Evolutionary conservation across 2,888 invertebrate genomes (phyloP).

Genomic region (Hydraecia micacea): DNA sequence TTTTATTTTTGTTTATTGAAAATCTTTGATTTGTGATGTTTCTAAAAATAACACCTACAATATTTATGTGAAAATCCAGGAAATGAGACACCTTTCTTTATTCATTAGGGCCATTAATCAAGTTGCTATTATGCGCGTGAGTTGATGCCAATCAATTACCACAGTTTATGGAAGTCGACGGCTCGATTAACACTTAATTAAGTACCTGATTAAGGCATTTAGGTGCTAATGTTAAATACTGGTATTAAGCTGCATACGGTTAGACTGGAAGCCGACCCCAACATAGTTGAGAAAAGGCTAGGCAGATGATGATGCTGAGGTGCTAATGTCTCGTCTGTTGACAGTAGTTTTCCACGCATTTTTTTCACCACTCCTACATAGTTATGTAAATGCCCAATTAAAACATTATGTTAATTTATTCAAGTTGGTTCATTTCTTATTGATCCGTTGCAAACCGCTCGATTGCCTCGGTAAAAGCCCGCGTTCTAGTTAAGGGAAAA

Average conservation of each 20-base stretch:
- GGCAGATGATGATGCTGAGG: too few relatives aligned
- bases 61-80: neutral
- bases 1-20: neutral
- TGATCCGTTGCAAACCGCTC: slow-evolving; percentile 36
- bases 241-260: too few relatives aligned
- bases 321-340: neutral
- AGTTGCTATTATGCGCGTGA: slow-evolving; percentile 1
- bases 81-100: neutral
- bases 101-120: neutral
- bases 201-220: slow-evolving; percentile 19
- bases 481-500: slow-evolving; percentile 33
- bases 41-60: neutral
- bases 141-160: slow-evolving; percentile 20
- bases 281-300: too few relatives aligned
- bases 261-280: too few relatives aligned
- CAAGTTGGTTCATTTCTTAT: slow-evolving; percentile 38
- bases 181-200: neutral
- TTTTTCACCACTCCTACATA: slow-evolving; percentile 22
- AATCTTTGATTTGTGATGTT: neutral
- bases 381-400: slow-evolving; percentile 10
- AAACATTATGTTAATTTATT: slow-evolving; percentile 32
- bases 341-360: slow-evolving; percentile 14
- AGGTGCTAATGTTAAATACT: neutral
- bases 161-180: neutral
- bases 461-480: slow-evolving; percentile 35